Conservation (phyloP, 2,113 vertebrate genomes). For the Micronycteris hirsuta region DNA sequence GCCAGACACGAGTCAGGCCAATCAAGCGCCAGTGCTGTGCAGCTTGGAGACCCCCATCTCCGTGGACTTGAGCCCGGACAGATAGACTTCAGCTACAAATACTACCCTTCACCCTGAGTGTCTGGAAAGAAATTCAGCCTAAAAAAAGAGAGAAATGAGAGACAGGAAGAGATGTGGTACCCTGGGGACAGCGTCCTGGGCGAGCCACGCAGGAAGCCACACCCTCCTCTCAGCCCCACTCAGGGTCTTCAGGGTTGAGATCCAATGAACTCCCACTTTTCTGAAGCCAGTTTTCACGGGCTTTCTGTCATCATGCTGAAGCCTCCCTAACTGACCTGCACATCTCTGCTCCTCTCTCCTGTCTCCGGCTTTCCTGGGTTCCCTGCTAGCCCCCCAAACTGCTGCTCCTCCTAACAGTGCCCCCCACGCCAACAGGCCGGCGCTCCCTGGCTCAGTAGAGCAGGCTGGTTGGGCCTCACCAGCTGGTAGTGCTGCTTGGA, state of each 20-base stretch:
- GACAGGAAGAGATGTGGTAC: background rate
- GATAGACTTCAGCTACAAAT: background rate
- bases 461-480: slow-evolving; percentile 78
- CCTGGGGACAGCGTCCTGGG: background rate
- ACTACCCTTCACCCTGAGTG: fast-evolving
- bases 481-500: slow-evolving; percentile 93
- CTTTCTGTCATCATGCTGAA: background rate
- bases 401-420: background rate
- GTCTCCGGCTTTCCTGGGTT: background rate
- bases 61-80: background rate
- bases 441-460: background rate
- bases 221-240: too few relatives aligned
- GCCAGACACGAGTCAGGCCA: background rate
- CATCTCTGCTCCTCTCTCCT: background rate
- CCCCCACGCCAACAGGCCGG: background rate
- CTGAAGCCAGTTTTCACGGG: fast-evolving
- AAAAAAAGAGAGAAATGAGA: background rate
- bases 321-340: background rate
- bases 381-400: fast-evolving
- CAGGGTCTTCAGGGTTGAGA: background rate
- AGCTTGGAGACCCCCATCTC: background rate
- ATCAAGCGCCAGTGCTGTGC: background rate
- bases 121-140: background rate
- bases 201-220: background rate
- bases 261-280: background rate